Evolutionary conservation across 2,888 invertebrate genomes (phyloP), one percentile per base, ranked within the genome.

Genomic region (Petrolisthes manimaculis): DNA sequence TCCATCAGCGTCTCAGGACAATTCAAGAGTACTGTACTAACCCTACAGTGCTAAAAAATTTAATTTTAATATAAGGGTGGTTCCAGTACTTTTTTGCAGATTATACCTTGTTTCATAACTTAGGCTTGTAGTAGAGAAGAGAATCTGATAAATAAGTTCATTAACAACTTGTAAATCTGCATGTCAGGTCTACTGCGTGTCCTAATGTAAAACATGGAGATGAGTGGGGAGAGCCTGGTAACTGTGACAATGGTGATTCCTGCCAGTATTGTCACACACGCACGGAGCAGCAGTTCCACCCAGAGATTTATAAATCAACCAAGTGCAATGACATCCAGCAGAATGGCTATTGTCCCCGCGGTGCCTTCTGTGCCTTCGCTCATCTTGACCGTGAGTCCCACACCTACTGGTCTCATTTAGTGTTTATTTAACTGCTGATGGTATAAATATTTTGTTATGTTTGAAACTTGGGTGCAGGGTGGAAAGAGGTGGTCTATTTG

Each of bases 321-420:
- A 99, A 99, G 94, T 99, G 99, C 94, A 99, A 99, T 94, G 99
- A 99, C 93, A 99, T 99, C 92, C 98, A 99, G 93, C 98, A 99
- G 93, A 98, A 98, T 79, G 98, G 98, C 78, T 99, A 98, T 94
- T 99, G 99, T 93, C 99, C 99, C 53, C 95, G 99, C 91, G 99
- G 99, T 89, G 97, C 99, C 90, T 99, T 99, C 94, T 99, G 99
- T 94, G 99, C 99, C 86, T 99, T 99, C 94, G 99, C 99, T 91
- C 99, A 99, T 93, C 97, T 98, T 91, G 99, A 99, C 95, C 97
- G 93, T 92, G 92, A 92, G 92, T 92, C 8, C 4, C 67, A 96
- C 3, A 4, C 37, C 37, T 37, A 37, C 37, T 37, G 37, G 37
- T 37, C 37, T 37, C 37, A 37, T 37, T 37, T 24, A 24, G 12